Evolutionary conservation across 2,113 vertebrate species (phyloP), one percentile per base, ranked within the genome.

Genomic region (Collichthys lucidus): DNA sequence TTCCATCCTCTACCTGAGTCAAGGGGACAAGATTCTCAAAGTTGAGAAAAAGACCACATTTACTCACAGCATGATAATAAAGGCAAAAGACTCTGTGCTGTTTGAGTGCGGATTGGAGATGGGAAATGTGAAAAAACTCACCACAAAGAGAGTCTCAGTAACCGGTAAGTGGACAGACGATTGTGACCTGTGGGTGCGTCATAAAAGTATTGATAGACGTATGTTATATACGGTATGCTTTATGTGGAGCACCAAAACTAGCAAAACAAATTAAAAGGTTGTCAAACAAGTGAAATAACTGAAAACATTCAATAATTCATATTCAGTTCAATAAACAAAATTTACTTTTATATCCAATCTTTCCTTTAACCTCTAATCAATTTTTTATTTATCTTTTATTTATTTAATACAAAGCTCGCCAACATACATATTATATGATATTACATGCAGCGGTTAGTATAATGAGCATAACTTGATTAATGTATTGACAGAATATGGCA

Each of bases 61-160:
- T 22, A 79, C 70, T 20, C 49, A 91, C 80, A 87, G 6, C 10
- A 60, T 83, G 52, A 2, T 11, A 0, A 89, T 79, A 3, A 16
- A 15, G 63, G 87, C 88, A 1, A 11, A 69, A 2, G 70, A 91
- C 24, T 52, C 90, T 0, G 80, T 22, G 2, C 44, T 83, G 42
- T 93, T 95, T 17, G 86, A 88, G 61, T 96, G 95, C 80, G 70
- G 19, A 19, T n/a, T 91, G 2, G 40, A 26, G 0, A 60, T 85
- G 0, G 74, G 66, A 40, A 19, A 5, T 0, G 29, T 94, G 0
- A 0, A 0, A 0, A 96, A 94, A 77, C 2, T 3, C 0, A 15
- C 8, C 17, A 64, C 5, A 1, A 53, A 82, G 29, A 75, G 0
- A 0, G 16, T 95, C n/a, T 61, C 62, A 0, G 91, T 96, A 20